phyloP scores from a whole-genome alignment of 2,888 invertebrate genomes.

The Steinernema hermaphroditum region DNA sequence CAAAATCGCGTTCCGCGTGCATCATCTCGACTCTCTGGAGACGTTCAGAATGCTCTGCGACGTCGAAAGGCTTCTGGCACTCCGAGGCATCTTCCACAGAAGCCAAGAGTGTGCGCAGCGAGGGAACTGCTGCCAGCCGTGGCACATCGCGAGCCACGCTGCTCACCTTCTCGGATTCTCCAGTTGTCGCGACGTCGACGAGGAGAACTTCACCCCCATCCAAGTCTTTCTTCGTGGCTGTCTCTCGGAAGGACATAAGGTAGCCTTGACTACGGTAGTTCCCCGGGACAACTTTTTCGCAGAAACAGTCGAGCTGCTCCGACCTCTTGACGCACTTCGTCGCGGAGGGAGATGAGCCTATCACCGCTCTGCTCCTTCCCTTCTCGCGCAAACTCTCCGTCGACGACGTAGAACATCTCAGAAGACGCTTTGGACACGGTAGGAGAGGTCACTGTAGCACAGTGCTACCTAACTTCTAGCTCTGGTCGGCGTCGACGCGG shows the following conservation, averaged over 20 bases:
- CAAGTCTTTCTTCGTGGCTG: background rate
- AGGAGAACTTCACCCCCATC: background rate
- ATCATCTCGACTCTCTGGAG: conserved; percentile 1
- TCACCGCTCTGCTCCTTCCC: conserved; percentile 17
- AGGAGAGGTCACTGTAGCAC: background rate
- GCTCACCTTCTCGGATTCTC: background rate
- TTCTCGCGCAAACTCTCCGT: background rate
- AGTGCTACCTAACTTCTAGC: background rate
- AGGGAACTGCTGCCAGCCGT: conserved; percentile 33
- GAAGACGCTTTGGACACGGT: background rate
- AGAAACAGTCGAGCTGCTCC: conserved; percentile 5
- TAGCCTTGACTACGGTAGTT: background rate
- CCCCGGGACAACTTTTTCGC: background rate
- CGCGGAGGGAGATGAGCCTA: background rate
- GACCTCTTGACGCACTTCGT: background rate
- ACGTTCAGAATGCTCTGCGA: conserved; percentile 8
- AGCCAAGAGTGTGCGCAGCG: background rate
- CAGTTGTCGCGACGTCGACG: conserved; percentile 12
- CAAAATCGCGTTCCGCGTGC: conserved; percentile 11
- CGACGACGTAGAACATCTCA: background rate
- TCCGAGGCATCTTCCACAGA: background rate
- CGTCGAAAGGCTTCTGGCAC: background rate
- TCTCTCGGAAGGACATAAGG: background rate
- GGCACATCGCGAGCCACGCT: conserved; percentile 29
- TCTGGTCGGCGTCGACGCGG: conserved; percentile 77